A percentile compares a stretch with the other conserved stretches of the same genome.
These are phyloP conservation scores for Neotoxoptera formosana DNA, from an alignment of 1,140 invertebrate genomes.

Conservation along the genomic window DNA sequence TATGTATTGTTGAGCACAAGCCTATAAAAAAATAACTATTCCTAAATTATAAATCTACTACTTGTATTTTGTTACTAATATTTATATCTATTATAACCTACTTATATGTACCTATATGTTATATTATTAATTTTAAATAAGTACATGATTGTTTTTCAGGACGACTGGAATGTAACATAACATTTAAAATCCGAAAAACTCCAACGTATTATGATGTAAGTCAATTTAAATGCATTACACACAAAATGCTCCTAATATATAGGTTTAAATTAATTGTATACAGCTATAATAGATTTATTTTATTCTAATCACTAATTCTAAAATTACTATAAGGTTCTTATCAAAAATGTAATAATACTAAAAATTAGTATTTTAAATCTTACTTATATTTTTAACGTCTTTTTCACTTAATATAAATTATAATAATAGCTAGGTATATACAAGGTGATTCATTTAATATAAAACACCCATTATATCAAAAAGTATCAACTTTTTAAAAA, in stretches of 20 bases:
- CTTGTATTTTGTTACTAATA: conserved; percentile 24
- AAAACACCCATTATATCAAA: too few species aligned
- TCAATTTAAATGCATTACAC: neutral
- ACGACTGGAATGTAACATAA: conserved; percentile 47
- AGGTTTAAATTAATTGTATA: too few species aligned
- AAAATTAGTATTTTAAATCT: neutral
- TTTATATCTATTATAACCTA: neutral
- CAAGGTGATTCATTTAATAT: too few species aligned
- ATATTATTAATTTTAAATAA: neutral
- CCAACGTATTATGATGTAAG: conserved; percentile 56
- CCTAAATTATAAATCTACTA: neutral
- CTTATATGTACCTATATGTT: neutral
- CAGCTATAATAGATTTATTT: too few species aligned
- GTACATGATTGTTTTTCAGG: conserved; percentile 52
- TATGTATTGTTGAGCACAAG: conserved; percentile 34
- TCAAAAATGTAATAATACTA: too few species aligned
- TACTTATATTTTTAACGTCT: neutral
- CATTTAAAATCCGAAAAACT: neutral
- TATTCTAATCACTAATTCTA: too few species aligned
- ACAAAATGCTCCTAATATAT: neutral
- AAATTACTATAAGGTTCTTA: too few species aligned
- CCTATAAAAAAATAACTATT: neutral
- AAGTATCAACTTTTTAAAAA: too few species aligned
- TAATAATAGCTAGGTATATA: neutral
- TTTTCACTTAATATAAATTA: neutral